Conservation (phyloP, 2,888 invertebrate genomes). For the Calliphora vomitoria region DNA sequence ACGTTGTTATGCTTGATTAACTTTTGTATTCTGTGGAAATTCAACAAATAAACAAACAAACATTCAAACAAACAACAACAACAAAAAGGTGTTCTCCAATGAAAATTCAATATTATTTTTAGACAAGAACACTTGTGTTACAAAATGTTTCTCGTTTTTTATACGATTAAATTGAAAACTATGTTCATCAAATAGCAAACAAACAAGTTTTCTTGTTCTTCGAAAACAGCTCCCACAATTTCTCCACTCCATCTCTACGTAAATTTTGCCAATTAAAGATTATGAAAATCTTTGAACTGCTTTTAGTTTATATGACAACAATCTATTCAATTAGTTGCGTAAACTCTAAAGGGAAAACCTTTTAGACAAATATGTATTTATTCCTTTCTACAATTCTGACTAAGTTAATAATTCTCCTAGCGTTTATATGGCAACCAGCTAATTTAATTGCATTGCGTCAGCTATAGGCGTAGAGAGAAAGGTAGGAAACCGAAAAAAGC, state of each 20-base stretch:
- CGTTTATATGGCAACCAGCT: neutral
- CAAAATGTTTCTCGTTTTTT: neutral
- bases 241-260: too few species aligned
- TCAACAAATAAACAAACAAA: neutral
- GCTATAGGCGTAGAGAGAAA: too few species aligned
- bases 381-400: neutral
- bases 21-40: slow-evolving; percentile 27
- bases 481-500: too few species aligned
- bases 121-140: neutral
- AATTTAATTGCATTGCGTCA: too few species aligned
- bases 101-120: neutral
- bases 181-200: neutral
- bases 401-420: neutral
- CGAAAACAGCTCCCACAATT: too few species aligned
- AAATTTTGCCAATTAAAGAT: neutral
- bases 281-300: neutral
- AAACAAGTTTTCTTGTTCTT: too few species aligned
- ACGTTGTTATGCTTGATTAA: slow-evolving; percentile 52
- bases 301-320: neutral
- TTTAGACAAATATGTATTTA: neutral
- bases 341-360: neutral
- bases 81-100: neutral
- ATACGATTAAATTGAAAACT: neutral
- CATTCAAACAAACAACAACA: neutral
- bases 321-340: too few species aligned